A percentile compares a stretch with the other conserved stretches of the same genome.
phyloP scores from a whole-genome alignment of 2,888 invertebrate species.

The Orthosia gracilis region DNA sequence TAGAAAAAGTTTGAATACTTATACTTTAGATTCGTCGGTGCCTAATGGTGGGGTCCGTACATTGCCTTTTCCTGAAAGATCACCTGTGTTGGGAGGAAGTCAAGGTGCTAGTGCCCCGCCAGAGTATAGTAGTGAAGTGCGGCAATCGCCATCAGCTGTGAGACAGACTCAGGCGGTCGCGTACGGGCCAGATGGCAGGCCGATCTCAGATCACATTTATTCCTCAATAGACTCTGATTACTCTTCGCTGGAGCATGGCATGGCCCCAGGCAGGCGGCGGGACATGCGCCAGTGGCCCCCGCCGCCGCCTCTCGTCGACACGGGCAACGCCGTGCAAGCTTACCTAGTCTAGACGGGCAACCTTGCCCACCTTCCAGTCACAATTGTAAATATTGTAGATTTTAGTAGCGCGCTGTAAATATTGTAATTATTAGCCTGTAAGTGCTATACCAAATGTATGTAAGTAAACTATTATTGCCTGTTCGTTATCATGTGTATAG shows the following conservation, averaged over 20 bases:
- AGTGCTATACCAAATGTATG: conserved; percentile 91
- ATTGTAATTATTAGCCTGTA: conserved; percentile 87
- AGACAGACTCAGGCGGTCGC: conserved; percentile 89
- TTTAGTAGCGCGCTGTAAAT: conserved; percentile 87
- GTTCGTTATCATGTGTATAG: conserved; percentile 91
- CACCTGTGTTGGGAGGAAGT: conserved; percentile 86
- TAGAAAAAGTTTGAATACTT: conserved; percentile 96
- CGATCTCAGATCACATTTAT: conserved; percentile 97
- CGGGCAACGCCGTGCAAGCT: conserved; percentile 91
- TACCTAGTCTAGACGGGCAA: conserved; percentile 92
- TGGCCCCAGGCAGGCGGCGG: conserved; percentile 88
- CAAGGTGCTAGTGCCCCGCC: conserved; percentile 89
- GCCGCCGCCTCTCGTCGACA: conserved; percentile 88
- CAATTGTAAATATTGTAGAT: conserved; percentile 85
- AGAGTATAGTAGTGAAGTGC: conserved; percentile 87
- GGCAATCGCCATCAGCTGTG: conserved; percentile 85
- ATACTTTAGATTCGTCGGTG: conserved; percentile 94
- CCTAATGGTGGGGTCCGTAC: conserved; percentile 91
- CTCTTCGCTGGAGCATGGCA: conserved; percentile 95
- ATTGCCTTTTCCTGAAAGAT: conserved; percentile 89
- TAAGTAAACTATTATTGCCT: conserved; percentile 90
- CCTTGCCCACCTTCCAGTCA: conserved; percentile 87
- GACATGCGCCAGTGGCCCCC: conserved; percentile 89
- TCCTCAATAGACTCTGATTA: conserved; percentile 97
- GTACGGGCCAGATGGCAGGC: conserved; percentile 92